Conservation (phyloP, 2,113 vertebrate genomes). For the Numida meleagris region DNA sequence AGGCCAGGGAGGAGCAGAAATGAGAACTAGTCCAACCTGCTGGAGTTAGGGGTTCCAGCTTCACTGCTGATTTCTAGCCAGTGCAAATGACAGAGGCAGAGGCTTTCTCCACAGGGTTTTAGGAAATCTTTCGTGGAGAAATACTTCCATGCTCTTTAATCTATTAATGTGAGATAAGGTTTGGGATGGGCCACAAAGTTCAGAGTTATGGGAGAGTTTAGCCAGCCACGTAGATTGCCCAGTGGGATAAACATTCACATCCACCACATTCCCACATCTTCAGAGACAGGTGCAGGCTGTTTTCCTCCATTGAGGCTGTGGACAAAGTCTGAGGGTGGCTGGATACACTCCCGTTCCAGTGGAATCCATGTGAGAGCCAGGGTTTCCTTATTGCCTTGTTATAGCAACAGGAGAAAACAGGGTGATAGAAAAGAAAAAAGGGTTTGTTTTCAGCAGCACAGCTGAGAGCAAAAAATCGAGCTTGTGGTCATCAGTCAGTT, state of each 20-base stretch:
- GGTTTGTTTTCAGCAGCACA: neutral
- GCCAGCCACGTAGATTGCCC: neutral
- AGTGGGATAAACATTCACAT: constrained; percentile 15
- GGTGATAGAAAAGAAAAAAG: neutral
- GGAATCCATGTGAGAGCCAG: neutral
- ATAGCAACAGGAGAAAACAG: neutral
- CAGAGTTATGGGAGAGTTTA: neutral
- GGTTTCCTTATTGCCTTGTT: neutral
- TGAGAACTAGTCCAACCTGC: neutral
- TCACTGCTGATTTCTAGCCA: neutral
- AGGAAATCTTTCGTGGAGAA: neutral
- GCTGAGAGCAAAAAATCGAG: neutral
- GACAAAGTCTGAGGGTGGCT: neutral
- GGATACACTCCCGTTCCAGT: neutral
- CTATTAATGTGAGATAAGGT: neutral
- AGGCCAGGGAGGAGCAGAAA: neutral
- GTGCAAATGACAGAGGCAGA: neutral
- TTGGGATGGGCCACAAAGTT: neutral
- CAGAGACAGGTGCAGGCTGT: neutral
- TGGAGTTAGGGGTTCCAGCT: neutral
- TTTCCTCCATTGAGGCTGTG: neutral
- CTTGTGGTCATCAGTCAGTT: neutral
- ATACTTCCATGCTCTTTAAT: neutral
- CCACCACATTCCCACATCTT: neutral
- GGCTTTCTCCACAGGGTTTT: neutral